These are phyloP conservation scores for Erebia aethiops DNA, from an alignment of 2,888 invertebrate species.

Conservation along the genomic window DNA sequence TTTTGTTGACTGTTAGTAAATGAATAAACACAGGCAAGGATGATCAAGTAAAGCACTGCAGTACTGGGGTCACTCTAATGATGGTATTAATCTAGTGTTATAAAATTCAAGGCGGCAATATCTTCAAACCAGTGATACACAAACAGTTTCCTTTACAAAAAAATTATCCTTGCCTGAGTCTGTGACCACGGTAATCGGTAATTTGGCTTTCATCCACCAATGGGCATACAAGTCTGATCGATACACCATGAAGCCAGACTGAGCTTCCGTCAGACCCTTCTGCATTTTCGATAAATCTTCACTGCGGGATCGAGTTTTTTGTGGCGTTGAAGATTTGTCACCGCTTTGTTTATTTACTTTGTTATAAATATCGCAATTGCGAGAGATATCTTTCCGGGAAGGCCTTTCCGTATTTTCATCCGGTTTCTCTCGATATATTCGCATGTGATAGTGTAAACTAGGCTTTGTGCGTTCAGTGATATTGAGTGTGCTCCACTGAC, in stretches of 20 bases:
- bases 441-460: constrained; percentile 79
- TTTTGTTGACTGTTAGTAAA: constrained; percentile 77
- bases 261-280: constrained; percentile 67
- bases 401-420: constrained; percentile 54
- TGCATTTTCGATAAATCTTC: constrained; percentile 76
- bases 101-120: constrained; percentile 80
- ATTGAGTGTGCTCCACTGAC: constrained; percentile 78
- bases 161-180: constrained; percentile 84
- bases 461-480: constrained; percentile 76
- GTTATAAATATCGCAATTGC: constrained; percentile 65
- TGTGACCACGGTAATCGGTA: constrained; percentile 86
- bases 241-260: constrained; percentile 84
- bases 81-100: constrained; percentile 78
- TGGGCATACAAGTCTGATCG: constrained; percentile 94
- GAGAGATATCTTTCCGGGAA: constrained; percentile 60
- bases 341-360: constrained; percentile 54
- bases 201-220: constrained; percentile 96
- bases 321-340: constrained; percentile 51
- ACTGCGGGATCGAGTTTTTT: constrained; percentile 73
- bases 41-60: constrained; percentile 84
- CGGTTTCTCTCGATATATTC: constrained; percentile 71
- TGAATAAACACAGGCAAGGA: constrained; percentile 84
- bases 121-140: constrained; percentile 81
- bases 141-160: constrained; percentile 82
- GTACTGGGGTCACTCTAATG: constrained; percentile 79